These are phyloP conservation scores for Blastobasis lacticolella DNA, from an alignment of 2,888 invertebrate species.

Conservation along the genomic window DNA sequence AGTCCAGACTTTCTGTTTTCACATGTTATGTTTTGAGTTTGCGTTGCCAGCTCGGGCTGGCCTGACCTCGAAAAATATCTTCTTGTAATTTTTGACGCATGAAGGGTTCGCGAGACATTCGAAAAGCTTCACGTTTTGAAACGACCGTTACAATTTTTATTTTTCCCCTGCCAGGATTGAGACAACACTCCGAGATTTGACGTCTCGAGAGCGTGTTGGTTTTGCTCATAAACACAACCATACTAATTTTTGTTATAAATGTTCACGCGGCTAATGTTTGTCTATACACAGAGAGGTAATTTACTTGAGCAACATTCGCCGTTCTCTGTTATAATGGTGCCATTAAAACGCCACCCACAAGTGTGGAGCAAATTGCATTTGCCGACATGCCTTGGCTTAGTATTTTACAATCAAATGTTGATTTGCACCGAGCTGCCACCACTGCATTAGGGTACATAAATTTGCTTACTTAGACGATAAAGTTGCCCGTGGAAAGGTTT, in stretches of 20 bases:
- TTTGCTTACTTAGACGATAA: conserved; percentile 60
- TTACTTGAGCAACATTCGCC: conserved; percentile 60
- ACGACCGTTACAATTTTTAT: too few relatives aligned
- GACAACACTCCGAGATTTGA: too few relatives aligned
- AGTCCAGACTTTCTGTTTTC: conserved; percentile 56
- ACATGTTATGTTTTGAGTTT: conserved; percentile 47
- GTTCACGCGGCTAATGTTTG: conserved; percentile 29
- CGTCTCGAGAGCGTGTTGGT: conserved; percentile 6
- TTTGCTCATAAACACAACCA: conserved; percentile 14
- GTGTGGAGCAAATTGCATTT: conserved; percentile 64
- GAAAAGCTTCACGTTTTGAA: too few relatives aligned
- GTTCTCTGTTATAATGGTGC: conserved; percentile 56
- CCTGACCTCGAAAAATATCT: too few relatives aligned
- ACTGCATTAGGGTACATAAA: conserved; percentile 63
- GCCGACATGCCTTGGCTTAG: conserved; percentile 47
- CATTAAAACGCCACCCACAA: conserved; percentile 70
- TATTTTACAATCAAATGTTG: conserved; percentile 69
- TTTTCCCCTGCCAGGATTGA: too few relatives aligned
- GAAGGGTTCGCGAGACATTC: too few relatives aligned
- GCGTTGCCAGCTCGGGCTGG: conserved; percentile 8
- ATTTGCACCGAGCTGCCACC: conserved; percentile 60
- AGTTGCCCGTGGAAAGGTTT: conserved; percentile 45
- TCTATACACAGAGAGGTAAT: conserved; percentile 48
- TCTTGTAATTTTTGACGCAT: too few relatives aligned
- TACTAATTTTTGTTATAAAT: conserved; percentile 1